Evolutionary conservation across 2,113 vertebrate species (phyloP).

Genomic region (Martes martes): DNA sequence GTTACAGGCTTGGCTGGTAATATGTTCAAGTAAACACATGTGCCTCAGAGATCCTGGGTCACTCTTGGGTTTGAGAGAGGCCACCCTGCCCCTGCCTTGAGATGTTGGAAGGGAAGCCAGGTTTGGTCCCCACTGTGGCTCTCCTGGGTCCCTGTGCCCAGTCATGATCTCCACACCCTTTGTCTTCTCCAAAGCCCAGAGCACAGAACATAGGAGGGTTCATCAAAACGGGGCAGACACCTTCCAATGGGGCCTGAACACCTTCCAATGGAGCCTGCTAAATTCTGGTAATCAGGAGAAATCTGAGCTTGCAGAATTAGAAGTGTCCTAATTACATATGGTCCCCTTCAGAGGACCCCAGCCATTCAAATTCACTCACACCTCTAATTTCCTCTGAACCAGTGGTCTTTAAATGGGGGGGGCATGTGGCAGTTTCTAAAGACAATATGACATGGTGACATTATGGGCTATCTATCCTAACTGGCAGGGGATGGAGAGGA

Average conservation of each 20-base stretch:
- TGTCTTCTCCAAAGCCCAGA: neutral
- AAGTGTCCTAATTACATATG: neutral
- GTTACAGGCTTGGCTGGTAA: conserved; percentile 15
- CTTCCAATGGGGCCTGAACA: neutral
- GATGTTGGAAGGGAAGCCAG: neutral
- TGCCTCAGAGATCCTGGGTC: neutral
- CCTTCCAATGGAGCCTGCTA: neutral
- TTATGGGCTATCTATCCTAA: neutral
- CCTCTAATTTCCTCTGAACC: neutral
- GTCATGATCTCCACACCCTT: neutral
- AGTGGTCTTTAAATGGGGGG: neutral
- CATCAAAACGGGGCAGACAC: neutral
- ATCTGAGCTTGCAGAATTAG: neutral
- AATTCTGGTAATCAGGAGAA: neutral
- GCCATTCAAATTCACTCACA: neutral
- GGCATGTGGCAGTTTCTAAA: neutral
- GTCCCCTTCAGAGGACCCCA: neutral
- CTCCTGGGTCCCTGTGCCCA: neutral
- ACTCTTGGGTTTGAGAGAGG: neutral
- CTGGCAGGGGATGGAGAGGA: neutral
- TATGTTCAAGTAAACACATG: neutral
- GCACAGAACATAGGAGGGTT: neutral
- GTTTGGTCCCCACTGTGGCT: neutral
- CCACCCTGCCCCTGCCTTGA: neutral
- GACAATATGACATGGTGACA: neutral